phyloP scores from a whole-genome alignment of 2,797 vertebrate genomes.

The Molossus molossus region DNA sequence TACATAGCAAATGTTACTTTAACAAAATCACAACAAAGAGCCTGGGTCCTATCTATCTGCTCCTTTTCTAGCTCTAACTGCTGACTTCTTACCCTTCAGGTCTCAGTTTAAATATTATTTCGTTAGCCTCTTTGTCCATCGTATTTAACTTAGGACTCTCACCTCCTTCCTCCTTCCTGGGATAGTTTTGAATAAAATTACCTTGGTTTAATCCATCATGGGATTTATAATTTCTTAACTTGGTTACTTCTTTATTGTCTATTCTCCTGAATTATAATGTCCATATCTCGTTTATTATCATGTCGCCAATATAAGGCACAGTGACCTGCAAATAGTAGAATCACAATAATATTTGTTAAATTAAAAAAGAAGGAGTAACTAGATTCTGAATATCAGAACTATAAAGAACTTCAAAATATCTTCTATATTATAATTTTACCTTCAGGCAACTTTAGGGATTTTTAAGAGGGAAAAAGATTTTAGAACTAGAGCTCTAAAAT shows the following conservation, averaged over 20 bases:
- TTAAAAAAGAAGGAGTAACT: constrained; percentile 12
- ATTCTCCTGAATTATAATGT: neutral
- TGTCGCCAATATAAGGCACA: neutral
- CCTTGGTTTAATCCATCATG: neutral
- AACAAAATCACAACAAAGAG: neutral
- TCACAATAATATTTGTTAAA: constrained; percentile 8
- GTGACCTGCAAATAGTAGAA: neutral
- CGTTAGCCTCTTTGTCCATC: neutral
- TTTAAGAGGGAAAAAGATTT: constrained; percentile 53
- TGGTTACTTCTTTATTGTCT: neutral
- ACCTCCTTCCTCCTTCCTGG: neutral
- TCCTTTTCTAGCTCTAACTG: neutral
- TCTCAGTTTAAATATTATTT: neutral
- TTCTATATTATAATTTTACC: constrained; percentile 58
- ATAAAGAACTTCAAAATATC: constrained; percentile 49
- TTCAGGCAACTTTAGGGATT: constrained; percentile 32
- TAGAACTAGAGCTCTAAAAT: constrained; percentile 59
- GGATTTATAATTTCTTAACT: neutral
- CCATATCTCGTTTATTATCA: neutral
- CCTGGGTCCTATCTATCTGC: neutral
- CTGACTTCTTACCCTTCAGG: neutral
- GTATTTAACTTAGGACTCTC: neutral
- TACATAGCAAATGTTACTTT: neutral
- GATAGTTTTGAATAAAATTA: constrained; percentile 34
- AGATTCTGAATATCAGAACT: neutral